Evolutionary conservation across 2,113 vertebrate species (phyloP).

Genomic region (Nycticebus coucang): DNA sequence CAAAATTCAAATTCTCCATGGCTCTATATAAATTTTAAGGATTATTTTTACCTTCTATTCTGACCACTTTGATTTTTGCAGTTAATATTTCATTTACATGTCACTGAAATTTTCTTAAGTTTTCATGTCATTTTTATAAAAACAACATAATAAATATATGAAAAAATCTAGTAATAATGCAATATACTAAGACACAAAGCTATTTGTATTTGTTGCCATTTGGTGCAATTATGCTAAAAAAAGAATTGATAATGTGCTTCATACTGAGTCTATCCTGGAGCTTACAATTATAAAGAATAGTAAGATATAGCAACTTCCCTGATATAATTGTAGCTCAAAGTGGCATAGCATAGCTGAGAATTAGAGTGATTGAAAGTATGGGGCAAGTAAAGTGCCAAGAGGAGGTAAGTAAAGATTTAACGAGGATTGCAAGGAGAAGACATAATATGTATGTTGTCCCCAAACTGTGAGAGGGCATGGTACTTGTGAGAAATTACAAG

Average conservation of each 20-base stretch:
- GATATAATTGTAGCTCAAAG: neutral
- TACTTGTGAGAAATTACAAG: neutral
- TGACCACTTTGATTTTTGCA: neutral
- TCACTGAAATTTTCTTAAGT: neutral
- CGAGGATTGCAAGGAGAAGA: neutral
- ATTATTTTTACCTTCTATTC: neutral
- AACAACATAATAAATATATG: neutral
- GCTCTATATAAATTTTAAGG: neutral
- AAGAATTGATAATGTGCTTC: neutral
- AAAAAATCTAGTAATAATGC: neutral
- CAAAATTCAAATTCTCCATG: neutral
- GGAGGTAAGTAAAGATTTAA: neutral
- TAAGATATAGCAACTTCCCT: neutral
- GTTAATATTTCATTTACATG: neutral
- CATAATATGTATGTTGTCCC: neutral
- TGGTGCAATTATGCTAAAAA: neutral
- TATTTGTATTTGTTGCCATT: neutral
- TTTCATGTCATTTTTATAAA: neutral
- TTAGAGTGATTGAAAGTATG: neutral
- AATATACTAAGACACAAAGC: neutral
- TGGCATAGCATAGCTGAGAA: neutral
- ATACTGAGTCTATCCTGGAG: neutral
- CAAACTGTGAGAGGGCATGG: rapidly evolving
- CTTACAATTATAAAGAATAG: neutral
- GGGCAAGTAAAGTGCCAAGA: neutral